A percentile compares a stretch with the other conserved stretches of the same genome.
Evolutionary conservation across 2,113 vertebrate genomes (phyloP).

Genomic region (Hippocampus abdominalis): DNA sequence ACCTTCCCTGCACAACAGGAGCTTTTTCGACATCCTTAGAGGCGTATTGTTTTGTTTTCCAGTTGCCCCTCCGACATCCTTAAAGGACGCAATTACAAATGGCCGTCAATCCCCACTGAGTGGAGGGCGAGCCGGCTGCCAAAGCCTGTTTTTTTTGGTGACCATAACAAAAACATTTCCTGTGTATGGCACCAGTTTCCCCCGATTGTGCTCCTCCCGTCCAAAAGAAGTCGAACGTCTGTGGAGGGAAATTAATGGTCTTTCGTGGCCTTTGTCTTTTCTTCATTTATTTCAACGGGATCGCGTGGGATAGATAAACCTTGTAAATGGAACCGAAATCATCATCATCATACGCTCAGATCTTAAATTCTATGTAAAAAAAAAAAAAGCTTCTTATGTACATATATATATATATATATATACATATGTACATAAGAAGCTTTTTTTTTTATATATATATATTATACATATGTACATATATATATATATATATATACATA

Average conservation of each 20-base stretch:
- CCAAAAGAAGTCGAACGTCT: conserved; percentile 46
- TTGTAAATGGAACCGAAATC: not conserved
- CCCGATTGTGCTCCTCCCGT: conserved; percentile 51
- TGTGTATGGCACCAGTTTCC: conserved; percentile 53
- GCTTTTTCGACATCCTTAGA: conserved; percentile 23
- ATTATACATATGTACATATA: too few species aligned
- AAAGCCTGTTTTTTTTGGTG: conserved; percentile 19
- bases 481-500: too few species aligned
- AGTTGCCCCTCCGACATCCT: conserved; percentile 31
- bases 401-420: too few species aligned
- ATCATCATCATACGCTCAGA: not conserved
- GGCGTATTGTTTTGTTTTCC: conserved; percentile 41
- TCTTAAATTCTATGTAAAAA: not conserved
- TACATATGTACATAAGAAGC: too few species aligned
- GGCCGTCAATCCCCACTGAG: conserved; percentile 10
- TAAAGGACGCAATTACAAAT: conserved; percentile 27
- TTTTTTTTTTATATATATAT: too few species aligned
- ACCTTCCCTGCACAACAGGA: conserved; percentile 7
- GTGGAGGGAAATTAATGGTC: conserved; percentile 55
- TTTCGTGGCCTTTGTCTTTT: conserved; percentile 35
- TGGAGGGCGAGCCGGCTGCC: conserved; percentile 28
- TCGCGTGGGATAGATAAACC: conserved; percentile 22
- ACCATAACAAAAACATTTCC: conserved; percentile 62
- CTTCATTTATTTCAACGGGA: not conserved
- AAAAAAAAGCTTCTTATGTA: not conserved